These are phyloP conservation scores for Anabas testudineus DNA, from an alignment of 2,797 vertebrate genomes.

Conservation along the genomic window DNA sequence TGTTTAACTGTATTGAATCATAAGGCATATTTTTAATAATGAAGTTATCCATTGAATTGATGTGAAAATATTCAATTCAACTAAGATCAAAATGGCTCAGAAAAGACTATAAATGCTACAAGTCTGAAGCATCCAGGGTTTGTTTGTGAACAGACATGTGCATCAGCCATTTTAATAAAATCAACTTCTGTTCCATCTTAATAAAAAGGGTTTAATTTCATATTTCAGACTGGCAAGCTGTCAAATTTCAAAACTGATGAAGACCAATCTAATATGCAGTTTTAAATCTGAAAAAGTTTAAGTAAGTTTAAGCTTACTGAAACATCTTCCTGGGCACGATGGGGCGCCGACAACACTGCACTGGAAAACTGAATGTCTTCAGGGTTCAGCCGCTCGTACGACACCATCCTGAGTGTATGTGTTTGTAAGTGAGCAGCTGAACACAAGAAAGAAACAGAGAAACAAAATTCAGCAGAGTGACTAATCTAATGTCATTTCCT, in stretches of 20 bases:
- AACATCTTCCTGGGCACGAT: slow-evolving; percentile 41
- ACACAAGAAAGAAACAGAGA: not conserved
- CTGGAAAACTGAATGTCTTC: slow-evolving; percentile 76
- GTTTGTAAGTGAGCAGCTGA: slow-evolving; percentile 11
- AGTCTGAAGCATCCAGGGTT: too few species aligned
- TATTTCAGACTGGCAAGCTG: too few species aligned
- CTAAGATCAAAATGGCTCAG: not conserved
- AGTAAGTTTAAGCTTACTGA: slow-evolving; percentile 60
- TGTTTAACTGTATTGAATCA: not conserved
- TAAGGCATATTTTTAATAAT: too few species aligned
- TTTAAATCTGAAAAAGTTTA: not conserved
- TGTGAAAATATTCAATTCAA: not conserved
- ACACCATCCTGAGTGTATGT: slow-evolving; percentile 66
- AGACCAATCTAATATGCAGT: not conserved
- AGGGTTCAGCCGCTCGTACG: slow-evolving; percentile 76
- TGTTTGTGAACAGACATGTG: too few species aligned
- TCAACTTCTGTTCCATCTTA: too few species aligned
- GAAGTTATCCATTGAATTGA: not conserved
- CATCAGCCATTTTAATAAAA: too few species aligned
- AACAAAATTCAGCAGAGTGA: slow-evolving; percentile 3
- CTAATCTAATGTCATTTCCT: not conserved
- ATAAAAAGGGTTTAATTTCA: too few species aligned
- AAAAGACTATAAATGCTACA: not conserved
- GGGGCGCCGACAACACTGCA: slow-evolving; percentile 45
- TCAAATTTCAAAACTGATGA: too few species aligned